These are phyloP conservation scores for Cosmorhoe ocellata DNA, from an alignment of 2,888 invertebrate genomes.

Conservation along the genomic window DNA sequence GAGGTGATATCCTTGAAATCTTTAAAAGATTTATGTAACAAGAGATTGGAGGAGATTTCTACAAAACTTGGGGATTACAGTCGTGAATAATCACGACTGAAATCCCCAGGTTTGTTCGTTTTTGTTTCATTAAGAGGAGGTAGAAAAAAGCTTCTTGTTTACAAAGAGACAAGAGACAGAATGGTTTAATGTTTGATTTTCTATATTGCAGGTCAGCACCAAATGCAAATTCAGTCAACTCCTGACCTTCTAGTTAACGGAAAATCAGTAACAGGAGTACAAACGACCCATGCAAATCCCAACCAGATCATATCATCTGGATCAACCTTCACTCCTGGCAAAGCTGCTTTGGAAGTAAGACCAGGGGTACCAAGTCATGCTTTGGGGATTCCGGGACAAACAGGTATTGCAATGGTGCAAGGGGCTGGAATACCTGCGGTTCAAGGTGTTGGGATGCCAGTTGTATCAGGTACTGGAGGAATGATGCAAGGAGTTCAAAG, in stretches of 20 bases:
- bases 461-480: conserved; percentile 2
- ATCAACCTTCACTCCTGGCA: conserved; percentile 19
- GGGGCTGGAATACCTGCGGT: conserved; percentile 6
- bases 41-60: no score
- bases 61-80: no score
- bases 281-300: conserved; percentile 30
- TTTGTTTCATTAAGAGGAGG: no score
- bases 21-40: no score
- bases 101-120: no score
- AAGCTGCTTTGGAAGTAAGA: conserved; percentile 25
- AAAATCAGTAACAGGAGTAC: conserved; percentile 37
- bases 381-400: conserved; percentile 5
- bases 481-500: conserved; percentile 4
- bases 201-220: conserved; percentile 9
- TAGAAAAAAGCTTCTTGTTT: no score
- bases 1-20: no score
- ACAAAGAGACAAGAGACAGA: no score
- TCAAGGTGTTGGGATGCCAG: conserved; percentile 1
- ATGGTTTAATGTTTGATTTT: no score
- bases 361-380: conserved; percentile 3
- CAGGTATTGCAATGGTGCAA: neutral
- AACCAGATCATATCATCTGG: conserved; percentile 44
- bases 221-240: conserved; percentile 50
- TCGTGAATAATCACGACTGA: no score
- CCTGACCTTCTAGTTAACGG: conserved; percentile 71